Evolutionary conservation across 2,113 vertebrate species (phyloP).

Genomic region (Catharus minimus): DNA sequence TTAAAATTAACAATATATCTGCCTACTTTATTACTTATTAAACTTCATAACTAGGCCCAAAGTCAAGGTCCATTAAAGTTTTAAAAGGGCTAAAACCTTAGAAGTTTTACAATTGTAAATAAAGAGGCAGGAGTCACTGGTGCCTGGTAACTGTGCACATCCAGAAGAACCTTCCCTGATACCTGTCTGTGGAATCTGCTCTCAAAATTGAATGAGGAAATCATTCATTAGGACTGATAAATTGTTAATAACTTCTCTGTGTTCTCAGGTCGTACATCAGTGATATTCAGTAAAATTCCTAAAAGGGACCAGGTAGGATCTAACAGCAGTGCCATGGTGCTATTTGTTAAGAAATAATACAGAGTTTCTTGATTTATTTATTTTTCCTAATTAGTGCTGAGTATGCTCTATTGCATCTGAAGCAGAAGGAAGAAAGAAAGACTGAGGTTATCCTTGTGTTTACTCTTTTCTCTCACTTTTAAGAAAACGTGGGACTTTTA

Average conservation of each 20-base stretch:
- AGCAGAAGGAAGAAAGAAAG: background rate
- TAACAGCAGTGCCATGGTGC: accelerated
- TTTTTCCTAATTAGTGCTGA: background rate
- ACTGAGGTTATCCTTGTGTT: accelerated
- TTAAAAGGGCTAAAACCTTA: background rate
- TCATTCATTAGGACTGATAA: accelerated
- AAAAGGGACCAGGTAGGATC: background rate
- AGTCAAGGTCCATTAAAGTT: accelerated
- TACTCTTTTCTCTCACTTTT: background rate
- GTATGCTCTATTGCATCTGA: background rate
- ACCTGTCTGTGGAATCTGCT: accelerated
- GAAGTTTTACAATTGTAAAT: background rate
- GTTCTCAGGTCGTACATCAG: accelerated
- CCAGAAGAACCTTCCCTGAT: accelerated
- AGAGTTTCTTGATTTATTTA: accelerated
- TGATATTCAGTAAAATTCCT: background rate
- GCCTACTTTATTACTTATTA: background rate
- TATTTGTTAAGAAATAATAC: background rate
- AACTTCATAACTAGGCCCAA: background rate
- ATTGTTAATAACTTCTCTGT: background rate
- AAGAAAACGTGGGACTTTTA: background rate
- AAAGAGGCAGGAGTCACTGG: background rate
- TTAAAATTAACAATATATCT: background rate
- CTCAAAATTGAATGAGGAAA: background rate
- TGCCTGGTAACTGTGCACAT: accelerated